These are phyloP conservation scores for Palythoa caribaeorum DNA, from an alignment of 92 coral and sea anemone genomes.

Conservation along the genomic window DNA sequence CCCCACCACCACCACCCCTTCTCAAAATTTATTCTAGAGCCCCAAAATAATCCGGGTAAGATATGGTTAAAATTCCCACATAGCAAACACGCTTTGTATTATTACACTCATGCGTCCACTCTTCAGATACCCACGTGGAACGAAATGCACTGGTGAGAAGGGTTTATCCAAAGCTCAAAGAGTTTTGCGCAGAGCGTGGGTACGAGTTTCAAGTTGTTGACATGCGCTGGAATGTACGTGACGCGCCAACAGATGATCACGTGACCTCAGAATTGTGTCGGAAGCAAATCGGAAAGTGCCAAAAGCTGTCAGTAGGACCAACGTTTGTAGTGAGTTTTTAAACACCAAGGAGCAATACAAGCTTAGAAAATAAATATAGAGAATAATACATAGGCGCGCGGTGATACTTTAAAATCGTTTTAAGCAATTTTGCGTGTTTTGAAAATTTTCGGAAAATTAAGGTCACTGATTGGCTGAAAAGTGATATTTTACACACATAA, in stretches of 20 bases:
- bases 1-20: no score
- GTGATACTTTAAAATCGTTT: no score
- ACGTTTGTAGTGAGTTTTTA: conserved; percentile 77
- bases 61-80: no score
- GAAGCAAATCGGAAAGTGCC: conserved; percentile 82
- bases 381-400: no score
- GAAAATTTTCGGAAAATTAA: no score
- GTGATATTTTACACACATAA: no score
- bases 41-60: no score
- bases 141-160: conserved; percentile 77
- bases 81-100: no score
- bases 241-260: conserved; percentile 92
- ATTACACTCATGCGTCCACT: neutral
- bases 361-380: neutral
- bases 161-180: conserved; percentile 85
- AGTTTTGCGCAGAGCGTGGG: conserved; percentile 80
- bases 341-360: neutral
- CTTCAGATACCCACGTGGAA: conserved; percentile 83
- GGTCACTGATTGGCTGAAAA: no score
- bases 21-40: no score
- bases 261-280: conserved; percentile 81
- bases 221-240: conserved; percentile 99
- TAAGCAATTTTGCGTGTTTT: no score
- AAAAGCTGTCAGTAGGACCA: conserved; percentile 91
- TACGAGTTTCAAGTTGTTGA: conserved; percentile 92